A percentile compares a stretch with the other conserved stretches of the same genome.
Conservation (phyloP, 2,888 invertebrate species). For the Drosophila phalerata region DNA sequence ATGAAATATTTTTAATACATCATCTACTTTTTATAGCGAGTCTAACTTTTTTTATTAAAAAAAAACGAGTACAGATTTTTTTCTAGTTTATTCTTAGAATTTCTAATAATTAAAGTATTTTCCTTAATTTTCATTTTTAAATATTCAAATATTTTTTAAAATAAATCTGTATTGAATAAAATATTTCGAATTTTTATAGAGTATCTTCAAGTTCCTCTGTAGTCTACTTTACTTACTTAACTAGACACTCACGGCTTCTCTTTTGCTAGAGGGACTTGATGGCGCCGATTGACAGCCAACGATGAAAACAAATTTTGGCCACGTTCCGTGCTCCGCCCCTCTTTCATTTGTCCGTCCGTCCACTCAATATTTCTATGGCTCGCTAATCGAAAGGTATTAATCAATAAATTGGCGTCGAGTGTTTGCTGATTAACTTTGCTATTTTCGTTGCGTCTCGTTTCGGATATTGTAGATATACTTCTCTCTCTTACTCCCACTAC, state of each 20-base stretch:
- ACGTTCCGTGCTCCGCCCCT: background rate
- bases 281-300: conserved; percentile 43
- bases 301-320: conserved; percentile 53
- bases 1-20: no score
- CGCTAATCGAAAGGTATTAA: conserved; percentile 76
- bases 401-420: conserved; percentile 74
- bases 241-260: conserved; percentile 14
- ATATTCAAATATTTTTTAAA: no score
- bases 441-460: conserved; percentile 44
- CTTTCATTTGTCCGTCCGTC: background rate
- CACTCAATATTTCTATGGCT: conserved; percentile 44
- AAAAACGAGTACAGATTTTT: no score
- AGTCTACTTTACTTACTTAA: background rate
- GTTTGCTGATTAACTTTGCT: conserved; percentile 74
- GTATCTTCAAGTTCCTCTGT: conserved; percentile 9
- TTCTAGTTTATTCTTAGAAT: no score
- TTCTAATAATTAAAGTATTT: background rate
- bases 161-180: no score
- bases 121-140: background rate
- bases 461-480: conserved; percentile 13
- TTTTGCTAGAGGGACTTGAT: conserved; percentile 23
- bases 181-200: background rate
- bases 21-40: no score
- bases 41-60: no score
- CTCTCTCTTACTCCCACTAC: background rate